Evolutionary conservation across 2,113 vertebrate species (phyloP).

Genomic region (Ophiodon elongatus): DNA sequence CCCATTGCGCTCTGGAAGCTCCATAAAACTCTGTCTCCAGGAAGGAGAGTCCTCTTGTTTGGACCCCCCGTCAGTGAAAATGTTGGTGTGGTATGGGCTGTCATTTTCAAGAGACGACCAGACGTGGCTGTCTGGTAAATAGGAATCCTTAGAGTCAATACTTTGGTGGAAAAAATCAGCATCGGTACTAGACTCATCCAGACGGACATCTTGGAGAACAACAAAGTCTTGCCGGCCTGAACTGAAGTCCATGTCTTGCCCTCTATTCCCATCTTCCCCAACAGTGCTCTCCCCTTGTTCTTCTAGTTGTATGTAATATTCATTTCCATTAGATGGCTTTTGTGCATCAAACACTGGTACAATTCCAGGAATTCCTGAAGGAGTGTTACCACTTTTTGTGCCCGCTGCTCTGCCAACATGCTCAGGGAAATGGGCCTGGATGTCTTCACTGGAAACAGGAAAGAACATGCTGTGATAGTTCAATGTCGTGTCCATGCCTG

Average conservation of each 20-base stretch:
- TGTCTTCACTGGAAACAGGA: conserved; percentile 89
- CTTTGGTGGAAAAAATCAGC: conserved; percentile 90
- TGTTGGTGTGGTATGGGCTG: conserved; percentile 89
- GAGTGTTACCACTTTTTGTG: conserved; percentile 76
- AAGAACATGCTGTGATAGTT: conserved; percentile 96
- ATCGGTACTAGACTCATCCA: conserved; percentile 91
- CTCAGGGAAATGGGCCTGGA: conserved; percentile 87
- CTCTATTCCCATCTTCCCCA: conserved; percentile 80
- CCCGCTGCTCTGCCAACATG: conserved; percentile 63
- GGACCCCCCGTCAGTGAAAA: conserved; percentile 86
- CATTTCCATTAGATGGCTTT: conserved; percentile 91
- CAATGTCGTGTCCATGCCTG: conserved; percentile 86
- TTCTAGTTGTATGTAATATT: conserved; percentile 96
- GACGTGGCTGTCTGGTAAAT: conserved; percentile 85
- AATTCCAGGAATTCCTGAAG: conserved; percentile 86
- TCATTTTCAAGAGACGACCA: conserved; percentile 85
- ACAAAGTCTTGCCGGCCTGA: conserved; percentile 80
- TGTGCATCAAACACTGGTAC: conserved; percentile 94
- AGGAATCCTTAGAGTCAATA: conserved; percentile 87
- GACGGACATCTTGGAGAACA: conserved; percentile 86
- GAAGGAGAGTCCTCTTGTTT: conserved; percentile 81
- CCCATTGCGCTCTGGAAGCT: conserved; percentile 85
- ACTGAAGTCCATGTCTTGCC: conserved; percentile 77
- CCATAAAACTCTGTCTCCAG: conserved; percentile 82
- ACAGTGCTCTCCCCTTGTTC: conserved; percentile 87